These are phyloP conservation scores for Triplophysa tibetana DNA, from an alignment of 2,113 vertebrate genomes.

Conservation along the genomic window DNA sequence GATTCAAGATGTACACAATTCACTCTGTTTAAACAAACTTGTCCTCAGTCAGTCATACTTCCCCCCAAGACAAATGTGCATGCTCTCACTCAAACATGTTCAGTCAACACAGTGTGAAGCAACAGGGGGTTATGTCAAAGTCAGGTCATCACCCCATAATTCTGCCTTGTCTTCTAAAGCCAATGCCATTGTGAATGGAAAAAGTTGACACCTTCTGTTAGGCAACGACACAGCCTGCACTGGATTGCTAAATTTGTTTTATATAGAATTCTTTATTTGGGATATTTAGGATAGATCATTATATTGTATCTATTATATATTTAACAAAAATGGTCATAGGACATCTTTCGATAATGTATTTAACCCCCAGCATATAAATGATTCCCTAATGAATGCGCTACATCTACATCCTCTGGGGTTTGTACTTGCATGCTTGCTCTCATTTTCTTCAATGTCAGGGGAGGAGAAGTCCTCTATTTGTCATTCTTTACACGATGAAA, in stretches of 20 bases:
- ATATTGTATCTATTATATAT: background rate
- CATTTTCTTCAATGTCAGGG: slow-evolving; percentile 31
- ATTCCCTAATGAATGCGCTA: slow-evolving; percentile 14
- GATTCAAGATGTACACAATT: slow-evolving; percentile 12
- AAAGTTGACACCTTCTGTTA: background rate
- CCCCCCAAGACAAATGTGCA: slow-evolving; percentile 11
- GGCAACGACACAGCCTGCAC: background rate
- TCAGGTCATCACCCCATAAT: slow-evolving; percentile 30
- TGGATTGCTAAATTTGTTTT: background rate
- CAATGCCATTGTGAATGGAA: slow-evolving; percentile 5
- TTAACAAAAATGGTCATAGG: background rate
- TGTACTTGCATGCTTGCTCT: slow-evolving; percentile 26
- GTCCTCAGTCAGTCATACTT: background rate
- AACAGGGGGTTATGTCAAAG: slow-evolving; percentile 6
- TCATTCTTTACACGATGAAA: slow-evolving; percentile 55
- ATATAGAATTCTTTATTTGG: background rate
- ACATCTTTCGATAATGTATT: slow-evolving; percentile 8
- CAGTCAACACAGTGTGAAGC: slow-evolving; percentile 12
- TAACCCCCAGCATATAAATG: slow-evolving; percentile 7
- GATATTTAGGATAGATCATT: background rate
- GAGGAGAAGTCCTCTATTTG: slow-evolving; percentile 54
- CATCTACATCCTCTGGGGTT: slow-evolving; percentile 29
- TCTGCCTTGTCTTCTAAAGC: slow-evolving; percentile 12
- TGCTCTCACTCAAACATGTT: background rate
- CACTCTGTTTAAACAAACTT: background rate